Evolutionary conservation across 2,113 vertebrate genomes (phyloP).

Genomic region (Uria lomvia): DNA sequence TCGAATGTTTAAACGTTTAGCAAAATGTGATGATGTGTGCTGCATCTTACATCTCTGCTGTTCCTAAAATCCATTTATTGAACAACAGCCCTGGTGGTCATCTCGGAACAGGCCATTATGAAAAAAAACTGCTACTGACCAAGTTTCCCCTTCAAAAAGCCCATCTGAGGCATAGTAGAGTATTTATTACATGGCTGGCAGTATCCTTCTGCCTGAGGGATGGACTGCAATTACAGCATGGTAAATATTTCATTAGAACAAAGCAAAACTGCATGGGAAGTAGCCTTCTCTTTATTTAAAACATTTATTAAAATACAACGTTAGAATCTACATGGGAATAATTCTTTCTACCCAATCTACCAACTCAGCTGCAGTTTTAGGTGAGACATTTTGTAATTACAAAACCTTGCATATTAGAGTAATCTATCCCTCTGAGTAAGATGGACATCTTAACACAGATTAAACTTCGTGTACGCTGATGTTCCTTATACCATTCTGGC

Average conservation of each 20-base stretch:
- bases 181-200: constrained; percentile 7
- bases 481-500: neutral
- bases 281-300: constrained; percentile 63
- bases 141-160: constrained; percentile 5
- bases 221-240: constrained; percentile 60
- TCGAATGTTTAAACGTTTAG: constrained; percentile 7
- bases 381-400: neutral
- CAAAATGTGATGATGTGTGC: neutral
- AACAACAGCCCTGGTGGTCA: constrained; percentile 23
- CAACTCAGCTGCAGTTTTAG: constrained; percentile 16
- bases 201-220: constrained; percentile 57
- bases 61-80: constrained; percentile 41
- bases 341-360: constrained; percentile 24
- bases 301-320: constrained; percentile 66
- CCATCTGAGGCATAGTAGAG: constrained; percentile 7
- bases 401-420: neutral
- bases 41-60: neutral
- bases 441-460: neutral
- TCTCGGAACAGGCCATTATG: constrained; percentile 35
- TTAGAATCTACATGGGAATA: constrained; percentile 54
- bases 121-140: neutral
- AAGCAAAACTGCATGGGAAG: constrained; percentile 61
- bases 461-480: neutral
- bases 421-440: neutral
- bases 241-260: constrained; percentile 70